Evolutionary conservation across 2,797 vertebrate genomes (phyloP), one percentile per base, ranked within the genome.

Genomic region (Leptoclinus maculatus): DNA sequence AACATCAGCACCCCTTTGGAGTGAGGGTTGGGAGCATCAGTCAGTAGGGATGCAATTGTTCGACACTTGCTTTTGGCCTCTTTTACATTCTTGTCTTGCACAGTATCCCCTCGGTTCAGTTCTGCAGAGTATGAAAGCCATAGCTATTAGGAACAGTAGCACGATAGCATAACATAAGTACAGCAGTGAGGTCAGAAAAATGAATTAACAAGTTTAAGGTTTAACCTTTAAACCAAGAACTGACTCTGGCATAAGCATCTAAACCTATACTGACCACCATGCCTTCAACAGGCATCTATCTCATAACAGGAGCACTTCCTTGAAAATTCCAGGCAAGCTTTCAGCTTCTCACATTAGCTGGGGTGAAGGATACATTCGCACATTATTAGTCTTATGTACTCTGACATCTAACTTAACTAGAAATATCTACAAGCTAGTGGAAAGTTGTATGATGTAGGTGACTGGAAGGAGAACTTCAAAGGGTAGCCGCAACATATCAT

Each of bases 1-100:
- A 99, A 99, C 98, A 99, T 99, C 83, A 99, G 87, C 71, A 99
- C 98, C 21, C 98, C 98, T 84, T 98, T 99, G 64, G 98, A 99
- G 89, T 99, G 97, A 76, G 98, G 98, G 82, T 99, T 99, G 9
- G 98, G 98, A 27, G 98, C 97, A 17, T 97, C 98, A 7, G 98
- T 99, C 84, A 99, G 93, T 74, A 99, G 92, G 54, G 96, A 98
- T 3, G 98, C 98, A 76, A 99, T 99, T 39, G 97, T 99, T 91
- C 96, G 95, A 92, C 98, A 99, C 94, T 97, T 99, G 86, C 95
- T 98, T 94, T 96, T 97, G 76, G 98, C 98, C 90, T 99, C 98
- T 79, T 99, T 99, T 81, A 98, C 96, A 1, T 96, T 95, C 86
- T 98, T 99, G 92, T 99, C 98, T 82, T 97, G 97, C 57, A 83